These are phyloP conservation scores for Eleutherodactylus coqui DNA, from an alignment of 2,797 vertebrate genomes.

Conservation along the genomic window DNA sequence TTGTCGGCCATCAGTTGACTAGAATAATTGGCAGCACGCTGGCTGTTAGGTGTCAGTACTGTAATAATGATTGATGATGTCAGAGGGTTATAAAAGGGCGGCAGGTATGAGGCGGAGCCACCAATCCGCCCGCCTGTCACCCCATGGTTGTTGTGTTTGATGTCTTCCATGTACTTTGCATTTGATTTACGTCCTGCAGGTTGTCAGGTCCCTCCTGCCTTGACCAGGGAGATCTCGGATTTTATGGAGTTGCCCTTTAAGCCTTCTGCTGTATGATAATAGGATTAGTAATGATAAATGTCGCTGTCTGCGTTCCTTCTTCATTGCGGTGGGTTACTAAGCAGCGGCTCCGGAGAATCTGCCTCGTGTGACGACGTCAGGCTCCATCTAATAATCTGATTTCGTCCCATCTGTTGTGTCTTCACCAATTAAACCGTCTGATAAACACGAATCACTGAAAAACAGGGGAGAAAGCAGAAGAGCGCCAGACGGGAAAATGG, in stretches of 20 bases:
- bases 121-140: no score
- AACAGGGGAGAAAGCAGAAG: not conserved
- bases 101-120: no score
- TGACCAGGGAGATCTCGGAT: not conserved
- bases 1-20: no score
- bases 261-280: no score
- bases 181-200: not conserved
- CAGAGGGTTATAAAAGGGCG: no score
- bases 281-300: not conserved
- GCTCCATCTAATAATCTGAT: conserved; percentile 6
- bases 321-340: not conserved
- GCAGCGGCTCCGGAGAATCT: not conserved
- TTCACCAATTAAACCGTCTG: not conserved
- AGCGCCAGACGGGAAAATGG: not conserved
- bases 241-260: not conserved
- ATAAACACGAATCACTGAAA: not conserved
- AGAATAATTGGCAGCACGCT: no score
- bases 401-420: conserved; percentile 30
- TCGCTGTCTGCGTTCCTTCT: not conserved
- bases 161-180: no score
- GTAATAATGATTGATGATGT: no score
- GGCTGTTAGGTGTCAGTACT: no score
- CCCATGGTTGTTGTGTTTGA: no score
- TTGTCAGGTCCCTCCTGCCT: not conserved
- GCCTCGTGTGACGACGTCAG: not conserved